Conservation (phyloP, 1,140 invertebrate species). For the Zaprionus tsacasi region DNA sequence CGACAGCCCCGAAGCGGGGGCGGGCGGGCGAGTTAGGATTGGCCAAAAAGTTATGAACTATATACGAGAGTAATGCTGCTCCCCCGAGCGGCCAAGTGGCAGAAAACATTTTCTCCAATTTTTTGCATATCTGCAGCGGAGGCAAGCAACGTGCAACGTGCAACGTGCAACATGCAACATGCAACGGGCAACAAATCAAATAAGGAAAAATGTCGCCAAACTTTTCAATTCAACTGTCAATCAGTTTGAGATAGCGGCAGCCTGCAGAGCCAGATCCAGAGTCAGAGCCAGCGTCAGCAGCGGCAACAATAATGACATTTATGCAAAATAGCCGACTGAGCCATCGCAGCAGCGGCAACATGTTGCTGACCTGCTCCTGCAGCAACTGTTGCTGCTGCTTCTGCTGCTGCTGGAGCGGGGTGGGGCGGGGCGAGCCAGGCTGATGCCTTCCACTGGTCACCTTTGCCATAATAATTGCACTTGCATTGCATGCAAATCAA, state of each 20-base stretch:
- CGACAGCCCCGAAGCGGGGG: neutral
- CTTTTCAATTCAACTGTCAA: slow-evolving; percentile 83
- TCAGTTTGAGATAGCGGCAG: slow-evolving; percentile 80
- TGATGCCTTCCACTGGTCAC: slow-evolving; percentile 58
- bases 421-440: slow-evolving; percentile 19
- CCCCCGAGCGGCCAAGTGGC: slow-evolving; percentile 29
- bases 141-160: slow-evolving; percentile 6
- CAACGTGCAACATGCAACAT: slow-evolving; percentile 20
- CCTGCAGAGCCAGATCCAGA: slow-evolving; percentile 55
- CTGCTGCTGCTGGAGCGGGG: neutral
- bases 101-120: slow-evolving; percentile 70
- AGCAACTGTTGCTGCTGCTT: neutral
- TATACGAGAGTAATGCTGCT: slow-evolving; percentile 53
- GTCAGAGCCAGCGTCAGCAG: slow-evolving; percentile 4
- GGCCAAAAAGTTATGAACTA: slow-evolving; percentile 70
- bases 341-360: slow-evolving; percentile 19
- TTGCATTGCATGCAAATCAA: slow-evolving; percentile 82
- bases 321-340: slow-evolving; percentile 64
- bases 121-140: slow-evolving; percentile 70
- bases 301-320: slow-evolving; percentile 83
- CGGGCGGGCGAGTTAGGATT: too few species aligned
- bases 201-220: slow-evolving; percentile 83
- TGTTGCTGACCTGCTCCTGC: slow-evolving; percentile 32
- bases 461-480: slow-evolving; percentile 82
- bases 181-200: slow-evolving; percentile 75